Evolutionary conservation across 2,888 invertebrate species (phyloP), one percentile per base, ranked within the genome.

Genomic region (Nemurella pictetii): DNA sequence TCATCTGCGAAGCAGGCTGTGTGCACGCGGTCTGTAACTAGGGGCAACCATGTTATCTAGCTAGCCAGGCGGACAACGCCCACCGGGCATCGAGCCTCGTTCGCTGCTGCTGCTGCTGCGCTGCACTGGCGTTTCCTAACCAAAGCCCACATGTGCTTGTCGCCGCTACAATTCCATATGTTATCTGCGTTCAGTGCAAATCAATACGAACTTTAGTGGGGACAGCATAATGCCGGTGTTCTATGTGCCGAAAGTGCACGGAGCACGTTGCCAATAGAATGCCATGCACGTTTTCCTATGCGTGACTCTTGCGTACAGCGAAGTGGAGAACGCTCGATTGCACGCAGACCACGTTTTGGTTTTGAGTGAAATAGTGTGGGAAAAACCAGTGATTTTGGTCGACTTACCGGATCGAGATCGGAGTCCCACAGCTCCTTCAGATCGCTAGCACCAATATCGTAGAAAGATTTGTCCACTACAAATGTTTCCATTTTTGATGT

Each of bases 331-430:
- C 55, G 55, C 55, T 55, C 55, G 55, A 55, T 55, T 20, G 55
- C 55, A 55, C 12, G 55, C 55, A 7, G 12, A 55, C 20, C 55
- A 55, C 55, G 55, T 55, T 55, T n/a, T n/a, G n/a, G n/a, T n/a
- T 20, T 12, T 25, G 26, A 36, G n/a, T 35, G 28, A 81, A 81
- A 81, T 15, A 20, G 12, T 36, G 81, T 20, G 82, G 35, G 15
- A 30, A 82, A 82, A 82, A 82, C 27, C 81, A 81, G 27, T 27
- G 55, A 55, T n/a, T 25, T 20, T 36, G 15, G 28, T 5, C n/a
- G n/a, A 93, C 95, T 95, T 91, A 95, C 95, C 94, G 95, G 94
- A 92, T 95, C 95, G 90, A 96, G 92, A 92, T 95, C 95, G 88
- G 95, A 93, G 90, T 95, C 95, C 95, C 95, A 96, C 89, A 96